Evolutionary conservation across 2,113 vertebrate genomes (phyloP), one percentile per base, ranked within the genome.

Genomic region (Epinephelus moara): DNA sequence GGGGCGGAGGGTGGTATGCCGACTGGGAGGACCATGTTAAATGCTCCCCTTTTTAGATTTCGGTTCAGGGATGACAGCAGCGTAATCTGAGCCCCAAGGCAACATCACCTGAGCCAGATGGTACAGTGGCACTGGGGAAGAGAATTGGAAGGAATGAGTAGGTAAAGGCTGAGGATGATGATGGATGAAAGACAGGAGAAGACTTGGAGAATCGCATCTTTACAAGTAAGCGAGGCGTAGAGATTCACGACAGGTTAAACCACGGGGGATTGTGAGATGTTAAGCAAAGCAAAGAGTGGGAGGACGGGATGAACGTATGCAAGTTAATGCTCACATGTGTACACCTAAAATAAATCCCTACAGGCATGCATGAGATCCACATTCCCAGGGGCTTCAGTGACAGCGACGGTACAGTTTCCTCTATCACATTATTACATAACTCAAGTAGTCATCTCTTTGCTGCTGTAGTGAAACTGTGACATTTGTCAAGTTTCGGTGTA

Each of bases 51-150:
- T 78, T 90, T 81, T 61, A 81, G 82, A 85, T 82, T 78, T 73
- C 67, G 66, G 61, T 66, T 78, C 53, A 49, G 77, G 70, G 79
- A 72, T 82, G 86, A 84, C 82, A 88, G 66, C 68, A 30, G 77
- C 42, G 63, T 90, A 80, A 86, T 83, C 61, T 55, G 49, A 83
- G 57, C 81, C 82, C 70, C 15, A 17, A 88, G 86, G 87, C 78
- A 77, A 74, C 89, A 78, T 78, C 84, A 88, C 87, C 88, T 85
- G 80, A 76, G 74, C 80, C 52, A 82, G 63, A 70, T 8, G 50
- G 40, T 15, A 59, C 52, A 23, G 56, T 19, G 55, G 47, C 37
- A n/a, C 14, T 5, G 49, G 70, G 59, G 37, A 56, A 63, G 67
- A 62, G 30, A 5, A 57, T 45, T 69, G 50, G 45, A 67, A 73